Base-by-base conservation (phyloP, 1,140 invertebrate genomes). In the Drosophila kepulauana region DNA sequence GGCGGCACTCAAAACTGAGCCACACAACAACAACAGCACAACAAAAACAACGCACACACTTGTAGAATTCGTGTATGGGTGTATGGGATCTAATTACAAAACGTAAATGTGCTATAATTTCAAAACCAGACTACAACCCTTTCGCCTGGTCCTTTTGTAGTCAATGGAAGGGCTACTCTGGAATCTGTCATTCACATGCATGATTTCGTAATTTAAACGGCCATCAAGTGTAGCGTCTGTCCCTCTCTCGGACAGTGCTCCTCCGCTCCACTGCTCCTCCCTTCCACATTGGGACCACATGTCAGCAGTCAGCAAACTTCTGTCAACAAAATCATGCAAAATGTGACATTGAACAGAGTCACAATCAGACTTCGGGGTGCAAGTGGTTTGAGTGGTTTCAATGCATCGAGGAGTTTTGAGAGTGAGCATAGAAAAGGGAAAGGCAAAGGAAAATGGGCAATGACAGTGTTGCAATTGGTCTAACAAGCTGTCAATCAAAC, bases 151-250 rank as follows among this genome's bases (percentile, higher is more conserved):
- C 15, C 20, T 25, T 25, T 41, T 51, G 7, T 33, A 25, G 8
- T 10, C 16, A 25, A 10, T 49, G n/a, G 15, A 16, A 25, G 20
- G 20, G 25, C 35, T 45, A 62, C 52, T 67, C 41, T 5, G 15
- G 54, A 67, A 49, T 38, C 59, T 76, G 67, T 67, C 82, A 75
- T 59, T 64, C 79, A 58, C 75, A 75, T 79, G 79, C 67, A 79
- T 86, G 70, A 86, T 79, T 86, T 82, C 45, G 82, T 87, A 86
- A 86, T 86, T 86, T 86, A 86, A 86, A 87, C 82, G 82, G 75
- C 75, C 81, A 86, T 86, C 79, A 79, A 69, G 76, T 58, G 70
- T 46, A 49, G 56, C 43, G 11, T 11, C 15, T 25, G 20, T 25
- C 20, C 3, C 20, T 4, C 58, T 64, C 57, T 33, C 35, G 57